Conservation (phyloP, 1,140 invertebrate genomes). For the Meloidogyne chitwoodi region DNA sequence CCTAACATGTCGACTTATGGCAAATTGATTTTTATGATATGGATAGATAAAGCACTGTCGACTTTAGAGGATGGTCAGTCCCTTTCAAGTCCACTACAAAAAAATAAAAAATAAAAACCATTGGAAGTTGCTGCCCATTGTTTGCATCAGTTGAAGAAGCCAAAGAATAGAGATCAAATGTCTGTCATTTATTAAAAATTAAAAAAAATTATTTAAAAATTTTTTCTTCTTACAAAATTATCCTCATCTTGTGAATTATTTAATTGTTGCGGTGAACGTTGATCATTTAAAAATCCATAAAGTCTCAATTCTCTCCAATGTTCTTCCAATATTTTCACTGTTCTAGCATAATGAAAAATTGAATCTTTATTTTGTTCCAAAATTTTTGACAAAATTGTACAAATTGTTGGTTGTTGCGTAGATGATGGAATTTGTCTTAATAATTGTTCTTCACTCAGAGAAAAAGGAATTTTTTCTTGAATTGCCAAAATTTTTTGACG, state of each 20-base stretch:
- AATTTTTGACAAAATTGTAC: neutral
- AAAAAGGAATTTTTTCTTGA: conserved; percentile 82
- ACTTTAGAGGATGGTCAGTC: too few relatives aligned
- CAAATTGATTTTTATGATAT: too few relatives aligned
- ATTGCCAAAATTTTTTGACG: conserved; percentile 78
- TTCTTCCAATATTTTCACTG: conserved; percentile 75
- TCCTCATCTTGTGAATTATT: neutral
- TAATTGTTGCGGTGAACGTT: conserved; percentile 63
- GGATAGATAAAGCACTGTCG: too few relatives aligned
- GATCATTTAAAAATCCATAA: conserved; percentile 83
- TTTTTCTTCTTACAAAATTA: conserved; percentile 2
- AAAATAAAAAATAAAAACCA: neutral
- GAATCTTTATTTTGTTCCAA: conserved; percentile 59
- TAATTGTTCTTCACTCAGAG: conserved; percentile 80
- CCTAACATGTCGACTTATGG: too few relatives aligned
- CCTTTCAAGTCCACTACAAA: too few relatives aligned
- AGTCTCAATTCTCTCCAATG: conserved; percentile 92
- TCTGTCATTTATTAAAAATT: neutral
- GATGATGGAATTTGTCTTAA: conserved; percentile 73
- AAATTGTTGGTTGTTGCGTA: conserved; percentile 30
- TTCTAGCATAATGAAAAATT: conserved; percentile 80
- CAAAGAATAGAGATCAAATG: neutral
- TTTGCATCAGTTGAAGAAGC: neutral
- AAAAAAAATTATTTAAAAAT: conserved; percentile 62
- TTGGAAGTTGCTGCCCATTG: neutral